Base-by-base conservation (phyloP, 2,113 vertebrate genomes). In the Phrynosoma blainvillii region DNA sequence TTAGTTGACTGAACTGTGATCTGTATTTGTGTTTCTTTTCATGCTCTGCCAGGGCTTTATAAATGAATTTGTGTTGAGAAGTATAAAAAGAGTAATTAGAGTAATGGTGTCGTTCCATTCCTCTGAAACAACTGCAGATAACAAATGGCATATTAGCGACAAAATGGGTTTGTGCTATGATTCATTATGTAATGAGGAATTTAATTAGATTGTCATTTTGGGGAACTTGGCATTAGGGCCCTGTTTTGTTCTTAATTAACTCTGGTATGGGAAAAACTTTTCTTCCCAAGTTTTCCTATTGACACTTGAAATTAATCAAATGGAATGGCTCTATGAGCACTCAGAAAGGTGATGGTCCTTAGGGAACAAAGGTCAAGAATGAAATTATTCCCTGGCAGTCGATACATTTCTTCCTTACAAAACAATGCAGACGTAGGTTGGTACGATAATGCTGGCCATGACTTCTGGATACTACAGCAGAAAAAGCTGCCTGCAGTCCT, bases 161-260 rank as follows among this genome's bases (percentile, higher is more conserved):
- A 84, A 59, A 91, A 90, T 62, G 84, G 59, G 71, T 42, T 70
- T 81, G 42, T 81, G 62, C 36, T 30, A 56, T 68, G 42, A 76
- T 70, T 89, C 71, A 86, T 89, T 80, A 75, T 70, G 16, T 75
- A 76, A 82, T 70, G 25, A 89, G 84, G 47, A 13, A 12, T 90
- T 93, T 90, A 90, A 86, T 89, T 88, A 90, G 75, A 86, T 77
- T 76, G 62, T 83, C 54, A 25, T 92, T 87, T 92, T 88, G 82
- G 68, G 68, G 89, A 92, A 90, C 25, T 66, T 87, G 16, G 84
- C 32, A 79, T 81, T 91, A 89, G 86, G 14, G n/a, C 90, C 70
- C 16, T 83, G 14, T 27, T 23, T 89, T 89, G 20, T n/a, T 92
- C 92, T 83, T 84, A 93, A 76, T 93, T 91, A 88, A 84, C 75